Percentiles rank a stretch among this genome's conserved stretches.
phyloP scores from a whole-genome alignment of 2,888 invertebrate species.

The Platynereis dumerilii region DNA sequence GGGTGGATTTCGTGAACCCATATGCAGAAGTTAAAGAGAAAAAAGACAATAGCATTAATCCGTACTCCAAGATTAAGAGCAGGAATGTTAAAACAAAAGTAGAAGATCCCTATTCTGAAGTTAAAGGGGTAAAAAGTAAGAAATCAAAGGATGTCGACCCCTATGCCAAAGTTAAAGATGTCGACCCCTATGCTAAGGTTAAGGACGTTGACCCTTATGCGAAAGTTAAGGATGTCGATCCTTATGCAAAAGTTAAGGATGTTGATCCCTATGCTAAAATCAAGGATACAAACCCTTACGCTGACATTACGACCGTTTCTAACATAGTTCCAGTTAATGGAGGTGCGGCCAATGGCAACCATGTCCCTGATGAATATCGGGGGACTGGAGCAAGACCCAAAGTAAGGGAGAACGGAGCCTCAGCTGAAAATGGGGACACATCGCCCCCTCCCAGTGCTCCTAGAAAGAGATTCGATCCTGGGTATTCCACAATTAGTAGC shows the following conservation, averaged over 20 bases:
- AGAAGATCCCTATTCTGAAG: not conserved
- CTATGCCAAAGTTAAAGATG: not conserved
- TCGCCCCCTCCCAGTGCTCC: not conserved
- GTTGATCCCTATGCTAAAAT: not conserved
- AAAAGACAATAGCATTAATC: not conserved
- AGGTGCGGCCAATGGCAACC: not conserved
- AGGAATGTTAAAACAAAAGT: not conserved
- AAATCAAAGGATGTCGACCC: not conserved
- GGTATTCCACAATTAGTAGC: not conserved
- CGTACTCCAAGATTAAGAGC: not conserved
- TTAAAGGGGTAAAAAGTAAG: not conserved
- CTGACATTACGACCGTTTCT: not conserved
- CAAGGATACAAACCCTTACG: not conserved
- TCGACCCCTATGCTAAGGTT: slow-evolving; percentile 1
- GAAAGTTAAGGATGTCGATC: slow-evolving; percentile 1
- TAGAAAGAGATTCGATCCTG: not conserved
- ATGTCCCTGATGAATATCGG: not conserved
- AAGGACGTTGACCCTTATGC: not conserved
- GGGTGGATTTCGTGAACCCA: slow-evolving; percentile 3
- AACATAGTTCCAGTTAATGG: too few relatives aligned
- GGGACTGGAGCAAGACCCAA: slow-evolving; percentile 21
- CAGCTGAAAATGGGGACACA: not conserved
- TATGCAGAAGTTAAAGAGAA: slow-evolving; percentile 19
- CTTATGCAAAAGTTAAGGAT: slow-evolving; percentile 18
- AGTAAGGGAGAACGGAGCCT: not conserved